Conservation (phyloP, 2,113 vertebrate genomes). For the Verasper variegatus region DNA sequence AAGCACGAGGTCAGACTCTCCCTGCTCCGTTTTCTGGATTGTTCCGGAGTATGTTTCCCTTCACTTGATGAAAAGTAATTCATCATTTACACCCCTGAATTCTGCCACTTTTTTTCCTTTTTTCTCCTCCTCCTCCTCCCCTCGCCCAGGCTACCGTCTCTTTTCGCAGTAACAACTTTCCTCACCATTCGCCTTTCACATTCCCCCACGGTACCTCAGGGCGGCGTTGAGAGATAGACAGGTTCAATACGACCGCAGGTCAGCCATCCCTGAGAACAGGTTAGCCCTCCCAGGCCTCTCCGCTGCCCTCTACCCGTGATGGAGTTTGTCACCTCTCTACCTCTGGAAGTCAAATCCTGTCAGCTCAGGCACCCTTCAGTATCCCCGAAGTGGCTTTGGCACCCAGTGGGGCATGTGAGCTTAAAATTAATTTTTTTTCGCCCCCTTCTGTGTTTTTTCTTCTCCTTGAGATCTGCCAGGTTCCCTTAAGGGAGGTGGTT, state of each 20-base stretch:
- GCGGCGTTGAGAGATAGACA: conserved; percentile 94
- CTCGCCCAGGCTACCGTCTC: conserved; percentile 13
- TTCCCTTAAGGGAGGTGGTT: conserved; percentile 91
- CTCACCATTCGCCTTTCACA: conserved; percentile 59
- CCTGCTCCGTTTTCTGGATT: conserved; percentile 98
- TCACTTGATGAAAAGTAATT: conserved; percentile 99
- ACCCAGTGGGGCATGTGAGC: conserved; percentile 95
- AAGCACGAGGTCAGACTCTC: conserved; percentile 99
- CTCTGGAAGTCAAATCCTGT: conserved; percentile 96
- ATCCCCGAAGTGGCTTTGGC: conserved; percentile 95
- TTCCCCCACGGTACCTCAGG: conserved; percentile 87
- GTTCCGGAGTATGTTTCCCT: conserved; percentile 99
- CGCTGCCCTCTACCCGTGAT: conserved; percentile 91
- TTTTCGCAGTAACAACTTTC: conserved; percentile 62
- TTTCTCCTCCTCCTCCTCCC: neutral
- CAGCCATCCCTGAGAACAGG: conserved; percentile 89
- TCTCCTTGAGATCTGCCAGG: conserved; percentile 88
- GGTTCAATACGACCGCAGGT: conserved; percentile 90
- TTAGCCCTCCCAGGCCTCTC: conserved; percentile 88
- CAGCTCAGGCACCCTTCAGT: conserved; percentile 93
- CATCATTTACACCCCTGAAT: conserved; percentile 99
- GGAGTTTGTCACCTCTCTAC: conserved; percentile 99
- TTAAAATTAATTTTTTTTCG: conserved; percentile 94
- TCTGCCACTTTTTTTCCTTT: conserved; percentile 87
- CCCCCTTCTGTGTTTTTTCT: conserved; percentile 53